Evolutionary conservation across 2,113 vertebrate species (phyloP), one percentile per base, ranked within the genome.

Genomic region (Aegithalos caudatus): DNA sequence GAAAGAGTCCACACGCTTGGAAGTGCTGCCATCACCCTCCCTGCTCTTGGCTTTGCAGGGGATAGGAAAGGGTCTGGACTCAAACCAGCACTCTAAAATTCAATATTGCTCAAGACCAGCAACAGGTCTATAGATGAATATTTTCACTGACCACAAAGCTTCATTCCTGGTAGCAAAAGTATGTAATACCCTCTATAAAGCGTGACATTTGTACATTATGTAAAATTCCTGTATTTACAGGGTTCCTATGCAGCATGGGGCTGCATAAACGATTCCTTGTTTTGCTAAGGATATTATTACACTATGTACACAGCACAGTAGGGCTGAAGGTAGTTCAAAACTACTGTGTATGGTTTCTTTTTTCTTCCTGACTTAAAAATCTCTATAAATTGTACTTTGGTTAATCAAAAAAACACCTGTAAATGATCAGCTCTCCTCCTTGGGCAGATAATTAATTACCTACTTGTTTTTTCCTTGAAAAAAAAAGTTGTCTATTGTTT

Each of bases 221-320:
- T 81, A 57, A 86, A 94, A 96, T 81, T 96, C 79, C 82, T 84
- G 57, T 78, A 88, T 95, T 95, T 95, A 67, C 82, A 93, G 74
- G 76, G 80, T 38, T 95, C 80, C 92, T 72, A 23, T 93, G 79
- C 80, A 86, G 79, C 81, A 70, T 72, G 93, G 73, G 72, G 85
- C 58, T 95, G 61, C 79, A 74, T 81, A 97, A 97, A 94, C 1
- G 0, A 88, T n/a, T 61, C 61, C 79, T 90, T 96, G 85, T 95
- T 97, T 94, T 97, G 37, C 65, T 94, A 94, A 92, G 93, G 82
- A 88, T 96, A 90, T 86, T 88, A 86, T 97, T 93, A 79, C 92
- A 79, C 65, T 76, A 9, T 48, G 57, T 89, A 54, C 86, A 76
- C 35, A 54, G 79, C 72, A 61, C 90, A 94, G 92, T n/a, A 92